Percentiles rank a stretch among this genome's conserved stretches.
Evolutionary conservation across 1,140 invertebrate genomes (phyloP).

Genomic region (Cydia amplana): DNA sequence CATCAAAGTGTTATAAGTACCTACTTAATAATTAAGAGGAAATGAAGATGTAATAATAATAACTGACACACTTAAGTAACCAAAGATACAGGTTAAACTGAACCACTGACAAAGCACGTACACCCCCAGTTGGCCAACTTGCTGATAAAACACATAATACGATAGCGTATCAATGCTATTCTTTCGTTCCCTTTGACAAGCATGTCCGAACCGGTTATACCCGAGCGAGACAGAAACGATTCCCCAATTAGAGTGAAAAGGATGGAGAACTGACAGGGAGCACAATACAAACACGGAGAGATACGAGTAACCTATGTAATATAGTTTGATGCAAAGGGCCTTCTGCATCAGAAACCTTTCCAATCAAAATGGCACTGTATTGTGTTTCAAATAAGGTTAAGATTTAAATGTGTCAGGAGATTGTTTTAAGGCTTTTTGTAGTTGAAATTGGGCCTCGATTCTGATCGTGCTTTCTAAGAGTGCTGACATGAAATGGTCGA

Average conservation of each 20-base stretch:
- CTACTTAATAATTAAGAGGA: not conserved
- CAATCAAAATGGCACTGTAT: slow-evolving; percentile 37
- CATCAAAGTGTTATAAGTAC: not conserved
- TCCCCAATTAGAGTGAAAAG: slow-evolving; percentile 41
- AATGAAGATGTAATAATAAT: not conserved
- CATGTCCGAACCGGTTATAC: slow-evolving; percentile 55
- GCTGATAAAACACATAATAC: slow-evolving; percentile 15
- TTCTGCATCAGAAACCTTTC: slow-evolving; percentile 39
- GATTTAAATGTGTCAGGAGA: slow-evolving; percentile 25
- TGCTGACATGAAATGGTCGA: slow-evolving; percentile 57
- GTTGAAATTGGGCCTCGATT: slow-evolving; percentile 37
- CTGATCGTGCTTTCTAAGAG: slow-evolving; percentile 38
- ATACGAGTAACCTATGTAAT: slow-evolving; percentile 50
- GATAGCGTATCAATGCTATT: slow-evolving; percentile 35
- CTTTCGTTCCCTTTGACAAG: slow-evolving; percentile 40
- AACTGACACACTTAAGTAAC: slow-evolving; percentile 7
- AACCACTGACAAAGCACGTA: slow-evolving; percentile 8
- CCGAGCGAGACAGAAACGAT: slow-evolving; percentile 41
- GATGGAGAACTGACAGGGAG: slow-evolving; percentile 46
- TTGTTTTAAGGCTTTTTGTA: slow-evolving; percentile 38
- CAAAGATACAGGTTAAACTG: not conserved
- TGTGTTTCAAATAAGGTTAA: slow-evolving; percentile 22
- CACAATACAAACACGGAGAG: slow-evolving; percentile 57
- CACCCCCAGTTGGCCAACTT: not conserved
- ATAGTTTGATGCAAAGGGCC: slow-evolving; percentile 49